Evolutionary conservation across 2,797 vertebrate species (phyloP), one percentile per base, ranked within the genome.

Genomic region (Mus spretus): DNA sequence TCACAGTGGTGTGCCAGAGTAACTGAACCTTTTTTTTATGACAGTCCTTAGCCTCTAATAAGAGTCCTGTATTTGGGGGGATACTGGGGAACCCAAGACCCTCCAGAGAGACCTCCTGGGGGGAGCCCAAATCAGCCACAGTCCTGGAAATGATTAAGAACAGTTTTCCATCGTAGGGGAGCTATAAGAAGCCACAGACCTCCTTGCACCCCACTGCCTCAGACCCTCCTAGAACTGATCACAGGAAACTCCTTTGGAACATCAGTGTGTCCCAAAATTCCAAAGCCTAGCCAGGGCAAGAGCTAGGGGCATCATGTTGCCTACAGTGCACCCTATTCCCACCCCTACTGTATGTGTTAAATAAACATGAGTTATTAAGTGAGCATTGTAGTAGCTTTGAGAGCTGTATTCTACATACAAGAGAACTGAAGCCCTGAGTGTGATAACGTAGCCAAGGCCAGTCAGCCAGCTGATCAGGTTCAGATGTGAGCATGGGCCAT

Each of bases 71-170:
- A n/a, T 70, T 80, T 28, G n/a, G 65, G 28, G 31, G 57, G 2
- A 17, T 37, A 88, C 67, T 79, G 13, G 82, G 81, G 59, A 74
- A 59, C n/a, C 74, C 65, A 37, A 85, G 34, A 26, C 74, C 55
- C 70, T 84, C 74, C 78, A 78, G 40, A 89, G 70, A 94, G 70
- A 89, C 78, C 3, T 81, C 57, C 59, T 91, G 9, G 87, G 74
- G 74, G 90, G 40, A 97, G 57, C 78, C 72, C 82, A 81, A 31
- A 57, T 86, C 88, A 91, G 31, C 92, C 74, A 17, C 89, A 87
- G 55, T 83, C 89, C 93, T 94, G 96, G 93, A 84, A 95, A 22
- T 91, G 75, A 97, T 96, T 95, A 91, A 80, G 92, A 96, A 80
- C 88, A 89, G 82, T n/a, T 83, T 96, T 85, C 85, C 26, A 1